A percentile compares a stretch with the other conserved stretches of the same genome.
Evolutionary conservation across 35 echinoderm and acorn worm genomes (phyloP).

Genomic region (Heliocidaris erythrogramma): DNA sequence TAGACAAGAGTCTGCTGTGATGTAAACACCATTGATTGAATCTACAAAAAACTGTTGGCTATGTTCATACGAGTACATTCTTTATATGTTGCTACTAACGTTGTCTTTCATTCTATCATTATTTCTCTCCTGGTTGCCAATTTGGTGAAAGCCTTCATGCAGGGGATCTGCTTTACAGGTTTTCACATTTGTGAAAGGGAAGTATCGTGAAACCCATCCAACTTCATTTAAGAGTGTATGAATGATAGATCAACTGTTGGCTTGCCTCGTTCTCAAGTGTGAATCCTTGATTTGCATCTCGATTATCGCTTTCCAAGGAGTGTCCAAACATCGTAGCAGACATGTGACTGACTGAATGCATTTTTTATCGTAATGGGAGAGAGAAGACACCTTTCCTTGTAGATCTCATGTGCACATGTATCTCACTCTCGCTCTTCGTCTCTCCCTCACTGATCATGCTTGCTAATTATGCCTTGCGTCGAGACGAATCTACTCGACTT

Average conservation of each 20-base stretch:
- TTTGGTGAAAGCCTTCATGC: not conserved
- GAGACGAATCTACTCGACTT: conserved; percentile 11
- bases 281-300: not conserved
- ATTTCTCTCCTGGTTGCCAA: not conserved
- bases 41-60: not conserved
- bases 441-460: not conserved
- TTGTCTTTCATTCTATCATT: not conserved
- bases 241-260: not conserved
- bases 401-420: not conserved
- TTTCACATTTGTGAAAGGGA: not conserved
- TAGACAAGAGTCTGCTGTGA: not conserved
- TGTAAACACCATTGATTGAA: not conserved
- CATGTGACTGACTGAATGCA: not conserved
- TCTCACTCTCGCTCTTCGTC: not conserved
- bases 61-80: not conserved
- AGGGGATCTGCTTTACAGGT: not conserved
- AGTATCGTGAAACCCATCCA: conserved; percentile 16
- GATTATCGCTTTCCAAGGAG: not conserved
- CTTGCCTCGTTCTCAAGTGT: not conserved
- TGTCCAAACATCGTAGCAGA: not conserved
- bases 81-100: not conserved
- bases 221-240: conserved; percentile 4
- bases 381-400: not conserved
- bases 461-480: conserved; percentile 26
- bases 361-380: not conserved